phyloP scores from a whole-genome alignment of 2,797 vertebrate species.

The Heliangelus exortis region DNA sequence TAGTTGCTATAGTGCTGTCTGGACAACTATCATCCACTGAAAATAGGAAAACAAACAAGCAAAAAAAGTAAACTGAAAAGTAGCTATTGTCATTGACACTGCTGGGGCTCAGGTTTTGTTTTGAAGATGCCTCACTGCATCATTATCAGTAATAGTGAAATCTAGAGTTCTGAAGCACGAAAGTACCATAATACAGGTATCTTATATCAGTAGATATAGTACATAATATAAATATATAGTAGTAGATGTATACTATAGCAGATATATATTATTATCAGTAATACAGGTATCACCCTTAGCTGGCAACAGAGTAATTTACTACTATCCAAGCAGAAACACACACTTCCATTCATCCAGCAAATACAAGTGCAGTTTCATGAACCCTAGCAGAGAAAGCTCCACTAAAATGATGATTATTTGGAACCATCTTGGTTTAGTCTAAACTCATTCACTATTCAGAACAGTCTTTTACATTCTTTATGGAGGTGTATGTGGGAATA shows the following conservation, averaged over 20 bases:
- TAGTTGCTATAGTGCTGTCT: slow-evolving; percentile 78
- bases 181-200: slow-evolving; percentile 1
- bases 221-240: no score
- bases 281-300: not conserved
- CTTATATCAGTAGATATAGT: no score
- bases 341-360: not conserved
- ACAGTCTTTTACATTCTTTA: not conserved
- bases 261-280: not conserved
- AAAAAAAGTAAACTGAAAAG: slow-evolving; percentile 17
- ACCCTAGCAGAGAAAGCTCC: not conserved
- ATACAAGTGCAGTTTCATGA: not conserved
- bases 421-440: not conserved
- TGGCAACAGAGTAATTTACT: not conserved
- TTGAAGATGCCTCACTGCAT: not conserved
- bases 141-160: not conserved
- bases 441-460: not conserved
- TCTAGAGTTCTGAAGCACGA: slow-evolving; percentile 32
- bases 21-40: slow-evolving; percentile 81
- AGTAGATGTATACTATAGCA: no score
- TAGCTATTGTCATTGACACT: not conserved
- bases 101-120: slow-evolving; percentile 1
- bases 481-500: not conserved
- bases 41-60: slow-evolving; percentile 17
- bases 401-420: not conserved
- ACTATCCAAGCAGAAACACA: not conserved